A percentile compares a stretch with the other conserved stretches of the same genome.
Conservation (phyloP, 2,888 invertebrate genomes). For the Geotrupes spiniger region DNA sequence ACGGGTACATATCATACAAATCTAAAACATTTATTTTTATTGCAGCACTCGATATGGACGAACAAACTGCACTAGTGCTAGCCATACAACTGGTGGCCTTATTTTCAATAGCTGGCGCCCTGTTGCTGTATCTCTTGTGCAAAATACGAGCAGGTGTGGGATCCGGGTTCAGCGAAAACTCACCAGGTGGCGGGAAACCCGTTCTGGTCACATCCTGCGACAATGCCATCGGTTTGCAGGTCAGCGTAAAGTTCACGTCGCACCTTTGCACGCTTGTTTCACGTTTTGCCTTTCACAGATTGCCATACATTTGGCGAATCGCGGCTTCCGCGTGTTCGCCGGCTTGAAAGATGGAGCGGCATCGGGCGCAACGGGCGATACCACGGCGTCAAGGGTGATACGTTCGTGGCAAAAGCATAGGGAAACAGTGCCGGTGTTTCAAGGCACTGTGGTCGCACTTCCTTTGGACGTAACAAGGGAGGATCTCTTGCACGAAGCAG, state of each 20-base stretch:
- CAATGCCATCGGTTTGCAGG: slow-evolving; percentile 75
- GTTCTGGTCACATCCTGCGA: slow-evolving; percentile 79
- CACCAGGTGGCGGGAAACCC: slow-evolving; percentile 65
- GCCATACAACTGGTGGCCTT: slow-evolving; percentile 78
- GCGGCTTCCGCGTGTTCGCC: slow-evolving; percentile 76
- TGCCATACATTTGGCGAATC: slow-evolving; percentile 67
- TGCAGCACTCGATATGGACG: slow-evolving; percentile 60
- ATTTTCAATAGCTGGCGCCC: slow-evolving; percentile 79
- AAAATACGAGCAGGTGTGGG: slow-evolving; percentile 62
- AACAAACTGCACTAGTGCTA: slow-evolving; percentile 75
- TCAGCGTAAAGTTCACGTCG: slow-evolving; percentile 34
- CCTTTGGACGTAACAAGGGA: slow-evolving; percentile 78
- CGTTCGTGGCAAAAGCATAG: slow-evolving; percentile 52
- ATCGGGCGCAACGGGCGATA: slow-evolving; percentile 56
- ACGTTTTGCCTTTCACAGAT: slow-evolving; percentile 50
- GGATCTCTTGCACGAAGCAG: slow-evolving; percentile 75
- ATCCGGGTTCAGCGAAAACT: slow-evolving; percentile 48
- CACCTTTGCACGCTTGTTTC: background rate
- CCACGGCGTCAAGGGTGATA: slow-evolving; percentile 58
- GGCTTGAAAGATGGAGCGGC: slow-evolving; percentile 60
- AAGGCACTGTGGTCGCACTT: slow-evolving; percentile 61
- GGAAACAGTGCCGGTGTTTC: slow-evolving; percentile 41
- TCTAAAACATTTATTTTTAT: too few species aligned
- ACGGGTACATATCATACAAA: too few species aligned
- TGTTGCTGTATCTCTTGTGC: slow-evolving; percentile 72